Evolutionary conservation across 2,797 vertebrate genomes (phyloP).

Genomic region (Gephyroberyx darwinii): DNA sequence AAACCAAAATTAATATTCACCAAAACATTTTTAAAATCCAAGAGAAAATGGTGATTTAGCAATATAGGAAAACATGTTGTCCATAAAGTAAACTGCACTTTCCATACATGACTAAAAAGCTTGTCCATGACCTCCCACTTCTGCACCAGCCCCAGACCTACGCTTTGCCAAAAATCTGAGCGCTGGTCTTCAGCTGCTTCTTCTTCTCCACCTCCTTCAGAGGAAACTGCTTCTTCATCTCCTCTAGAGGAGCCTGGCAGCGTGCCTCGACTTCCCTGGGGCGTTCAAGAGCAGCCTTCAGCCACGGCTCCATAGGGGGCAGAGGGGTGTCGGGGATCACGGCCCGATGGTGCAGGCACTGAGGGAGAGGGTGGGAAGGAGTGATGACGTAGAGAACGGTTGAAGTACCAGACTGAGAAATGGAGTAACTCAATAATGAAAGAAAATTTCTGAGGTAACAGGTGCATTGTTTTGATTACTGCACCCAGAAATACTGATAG

Average conservation of each 20-base stretch:
- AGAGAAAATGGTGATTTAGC: too few species aligned
- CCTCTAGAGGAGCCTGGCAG: slow-evolving; percentile 83
- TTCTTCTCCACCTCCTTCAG: slow-evolving; percentile 89
- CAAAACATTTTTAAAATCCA: too few species aligned
- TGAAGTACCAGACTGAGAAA: slow-evolving; percentile 11
- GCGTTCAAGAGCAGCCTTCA: slow-evolving; percentile 84
- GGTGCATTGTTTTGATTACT: neutral
- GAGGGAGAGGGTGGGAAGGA: slow-evolving; percentile 24
- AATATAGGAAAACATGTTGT: neutral
- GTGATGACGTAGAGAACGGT: slow-evolving; percentile 1
- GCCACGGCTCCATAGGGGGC: slow-evolving; percentile 86
- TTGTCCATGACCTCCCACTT: neutral
- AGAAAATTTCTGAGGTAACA: neutral
- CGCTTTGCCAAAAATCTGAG: slow-evolving; percentile 91
- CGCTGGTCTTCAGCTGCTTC: slow-evolving; percentile 89
- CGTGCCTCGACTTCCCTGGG: slow-evolving; percentile 82
- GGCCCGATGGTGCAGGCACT: slow-evolving; percentile 94
- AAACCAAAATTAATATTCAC: too few species aligned
- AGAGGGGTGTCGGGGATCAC: slow-evolving; percentile 85
- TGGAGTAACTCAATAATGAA: neutral
- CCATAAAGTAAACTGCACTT: neutral
- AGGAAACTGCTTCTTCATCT: slow-evolving; percentile 88
- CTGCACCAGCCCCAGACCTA: slow-evolving; percentile 72
- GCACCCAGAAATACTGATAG: neutral
- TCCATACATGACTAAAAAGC: neutral